Base-by-base conservation (phyloP, 2,888 invertebrate species). In the Cactoblastis cactorum region DNA sequence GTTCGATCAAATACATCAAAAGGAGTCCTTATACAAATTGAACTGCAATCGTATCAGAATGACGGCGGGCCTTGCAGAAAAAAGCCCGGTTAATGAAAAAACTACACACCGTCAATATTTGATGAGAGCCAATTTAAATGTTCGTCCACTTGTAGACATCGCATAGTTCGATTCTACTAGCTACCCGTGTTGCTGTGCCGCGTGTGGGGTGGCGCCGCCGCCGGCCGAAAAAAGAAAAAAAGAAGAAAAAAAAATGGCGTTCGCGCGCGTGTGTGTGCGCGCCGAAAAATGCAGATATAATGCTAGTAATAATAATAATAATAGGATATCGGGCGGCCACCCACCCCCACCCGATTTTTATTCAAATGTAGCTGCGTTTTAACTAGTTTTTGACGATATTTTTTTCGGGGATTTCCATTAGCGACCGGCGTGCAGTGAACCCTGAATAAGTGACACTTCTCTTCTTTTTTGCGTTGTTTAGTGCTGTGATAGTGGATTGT, bases 81-180 rank as follows among this genome's bases (percentile, higher is more conserved):
- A 87, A 79, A 71, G 69, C 74, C 73, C 75, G 79, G 83, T 74
- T 86, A 86, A 84, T 87, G 83, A 84, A 88, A 87, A 87, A 86
- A 86, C 84, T 85, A 87, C 85, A 86, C 73, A 80, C 81, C 83
- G 83, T 84, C 87, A 88, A 88, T 89, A 87, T 87, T 86, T 89
- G 88, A 89, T 88, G 87, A 87, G 87, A 81, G 84, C 85, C 88
- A 88, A 88, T 89, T 88, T 87, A 85, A 86, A 86, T 85, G 87
- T 83, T 84, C 84, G 81, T 80, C 83, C 88, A 86, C 88, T 88
- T 89, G 88, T 88, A 89, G 88, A 88, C 87, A 87, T 84, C 83
- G 86, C 75, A 85, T 86, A 87, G 88, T 88, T 86, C 81, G 76
- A 75, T 70, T 65, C 71, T 61, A 65, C 69, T 61, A 56, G 67